Evolutionary conservation across 2,797 vertebrate genomes (phyloP).

Genomic region (Arctocebus calabarensis): DNA sequence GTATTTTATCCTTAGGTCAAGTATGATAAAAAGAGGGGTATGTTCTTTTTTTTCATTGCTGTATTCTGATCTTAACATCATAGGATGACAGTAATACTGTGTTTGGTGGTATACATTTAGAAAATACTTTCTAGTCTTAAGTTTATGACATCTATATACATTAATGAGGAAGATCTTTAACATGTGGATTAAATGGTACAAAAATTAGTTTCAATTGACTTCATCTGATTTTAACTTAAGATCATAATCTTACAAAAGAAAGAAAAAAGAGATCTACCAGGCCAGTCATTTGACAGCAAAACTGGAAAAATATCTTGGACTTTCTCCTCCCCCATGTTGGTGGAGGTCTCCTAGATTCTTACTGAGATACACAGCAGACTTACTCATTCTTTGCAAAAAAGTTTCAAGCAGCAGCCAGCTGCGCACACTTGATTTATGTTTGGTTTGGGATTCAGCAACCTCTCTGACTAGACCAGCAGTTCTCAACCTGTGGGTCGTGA

Average conservation of each 20-base stretch:
- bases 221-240: neutral
- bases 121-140: neutral
- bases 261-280: neutral
- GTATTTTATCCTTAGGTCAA: neutral
- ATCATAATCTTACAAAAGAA: neutral
- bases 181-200: neutral
- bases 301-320: neutral
- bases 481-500: too few relatives aligned
- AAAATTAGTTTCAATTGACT: conserved; percentile 12
- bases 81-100: neutral
- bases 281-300: neutral
- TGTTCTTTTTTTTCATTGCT: neutral
- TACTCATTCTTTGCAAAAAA: neutral
- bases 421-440: neutral
- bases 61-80: neutral
- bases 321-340: neutral
- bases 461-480: neutral
- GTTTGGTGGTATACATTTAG: neutral
- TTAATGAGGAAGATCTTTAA: neutral
- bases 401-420: neutral
- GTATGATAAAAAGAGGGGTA: neutral
- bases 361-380: neutral
- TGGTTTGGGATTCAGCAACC: neutral
- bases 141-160: neutral
- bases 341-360: neutral